Base-by-base conservation (phyloP, 2,888 invertebrate species). In the Buathra laborator region DNA sequence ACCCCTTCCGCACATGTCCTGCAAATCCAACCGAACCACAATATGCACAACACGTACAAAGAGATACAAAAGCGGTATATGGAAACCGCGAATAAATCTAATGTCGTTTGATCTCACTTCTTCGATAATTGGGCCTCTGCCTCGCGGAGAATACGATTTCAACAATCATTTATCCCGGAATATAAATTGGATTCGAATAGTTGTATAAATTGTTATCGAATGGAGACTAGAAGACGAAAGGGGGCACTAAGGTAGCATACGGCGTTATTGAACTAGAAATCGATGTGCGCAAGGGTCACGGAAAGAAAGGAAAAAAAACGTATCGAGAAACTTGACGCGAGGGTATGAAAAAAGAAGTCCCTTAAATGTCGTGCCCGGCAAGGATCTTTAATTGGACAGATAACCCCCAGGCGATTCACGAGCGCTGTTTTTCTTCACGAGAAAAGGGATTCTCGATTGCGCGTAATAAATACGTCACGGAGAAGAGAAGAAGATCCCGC, bases 401-500 rank as follows among this genome's bases (percentile, higher is more conserved):
- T 87, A 81, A 79, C 74, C 79, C 37, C 14, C 68, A 56, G 81
- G 79, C 82, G 78, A 75, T 86, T 81, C 78, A 68, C 77, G 74
- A 66, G 84, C 37, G 9, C 72, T 71, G 66, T 68, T 87, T 82
- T 83, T 77, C 81, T 67, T 46, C 37, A 51, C 59, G 64, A 81
- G 77, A 56, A 75, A 72, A 79, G 66, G 74, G 79, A 81, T 72
- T 86, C 84, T 82, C 78, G 81, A 86, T 85, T 83, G 81, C 64
- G 79, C 83, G 85, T 87, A 86, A 86, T 86, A 87, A 87, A 87
- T 87, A 86, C 85, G 84, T 87, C 86, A 87, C 77, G 48, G 82
- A 46, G 29, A 16, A 16, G 37, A 48, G 59, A 68, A 51, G 66
- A 62, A 44, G 71, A 59, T 56, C 59, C 56, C 53, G 29, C 16